phyloP scores from a whole-genome alignment of 2,888 invertebrate genomes.

The Lasioglossum oenotherae region DNA sequence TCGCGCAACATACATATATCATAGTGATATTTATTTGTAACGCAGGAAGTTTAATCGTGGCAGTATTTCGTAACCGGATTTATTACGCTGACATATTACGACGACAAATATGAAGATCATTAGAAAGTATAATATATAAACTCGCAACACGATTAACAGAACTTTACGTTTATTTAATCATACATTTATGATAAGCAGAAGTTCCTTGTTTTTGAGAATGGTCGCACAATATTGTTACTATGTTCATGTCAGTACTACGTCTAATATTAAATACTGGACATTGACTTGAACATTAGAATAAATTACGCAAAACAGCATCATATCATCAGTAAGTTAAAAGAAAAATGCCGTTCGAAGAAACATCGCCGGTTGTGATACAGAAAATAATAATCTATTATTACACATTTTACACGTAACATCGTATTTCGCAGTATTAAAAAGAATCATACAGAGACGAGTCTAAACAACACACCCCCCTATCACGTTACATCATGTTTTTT shows the following conservation, averaged over 20 bases:
- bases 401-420: conserved; percentile 20
- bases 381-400: conserved; percentile 6
- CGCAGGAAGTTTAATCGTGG: background rate
- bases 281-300: background rate
- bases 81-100: background rate
- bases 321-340: background rate
- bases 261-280: background rate
- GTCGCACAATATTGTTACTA: background rate
- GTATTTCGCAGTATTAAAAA: conserved; percentile 14
- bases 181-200: conserved; percentile 21
- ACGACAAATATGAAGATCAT: background rate
- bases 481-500: conserved; percentile 21
- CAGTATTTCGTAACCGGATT: background rate
- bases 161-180: conserved; percentile 4
- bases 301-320: background rate
- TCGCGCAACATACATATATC: background rate
- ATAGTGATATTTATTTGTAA: conserved; percentile 45
- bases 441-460: conserved; percentile 12
- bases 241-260: background rate
- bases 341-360: conserved; percentile 7
- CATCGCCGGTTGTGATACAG: conserved; percentile 32
- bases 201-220: conserved; percentile 21
- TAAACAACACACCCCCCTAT: background rate
- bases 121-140: background rate
- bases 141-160: background rate